Evolutionary conservation across 2,797 vertebrate genomes (phyloP), one percentile per base, ranked within the genome.

Genomic region (Pipistrellus nathusii): DNA sequence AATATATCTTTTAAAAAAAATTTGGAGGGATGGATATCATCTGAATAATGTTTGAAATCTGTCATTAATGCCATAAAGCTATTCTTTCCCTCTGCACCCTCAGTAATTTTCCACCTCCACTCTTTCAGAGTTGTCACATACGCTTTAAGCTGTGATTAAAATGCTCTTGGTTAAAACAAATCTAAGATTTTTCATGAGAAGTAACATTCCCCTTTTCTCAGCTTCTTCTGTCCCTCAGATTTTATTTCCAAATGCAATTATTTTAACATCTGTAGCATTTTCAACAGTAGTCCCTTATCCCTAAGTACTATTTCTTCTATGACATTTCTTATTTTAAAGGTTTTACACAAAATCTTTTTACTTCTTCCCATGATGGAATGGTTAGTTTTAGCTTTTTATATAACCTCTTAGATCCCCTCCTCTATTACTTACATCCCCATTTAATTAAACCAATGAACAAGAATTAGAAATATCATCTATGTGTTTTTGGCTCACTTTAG

Each of bases 301-400:
- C 1, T 55, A 23, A 55, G 8, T 55, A 55, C 20, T 53, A 3
- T 21, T 2, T 30, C 3, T 89, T 86, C 57, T 57, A 38, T 7
- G 41, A 30, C 41, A 72, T 27, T 86, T 82, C n/a, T 59, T 90
- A 62, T 48, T 46, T 32, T 91, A 88, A 88, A 46, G 12, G 41
- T 86, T 85, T 83, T 23, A 55, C 8, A 55, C 53, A 86, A 41
- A 41, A 53, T 59, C 55, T 77, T 25, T 77, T 91, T 38, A 5
- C 10, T 59, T 72, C 21, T 62, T 59, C 44, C 14, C 6, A 44
- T 44, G 17, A 75, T 51, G 30, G 14, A 86, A 17, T 85, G 8
- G 44, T 89, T 69, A 32, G 5, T 66, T 94, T 89, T 84, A 72
- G 5, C 72, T 85, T 90, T 92, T 82, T n/a, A 80, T 11, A 53